Conservation (phyloP, 2,888 invertebrate species). For the Lepidochrysops patricia region DNA sequence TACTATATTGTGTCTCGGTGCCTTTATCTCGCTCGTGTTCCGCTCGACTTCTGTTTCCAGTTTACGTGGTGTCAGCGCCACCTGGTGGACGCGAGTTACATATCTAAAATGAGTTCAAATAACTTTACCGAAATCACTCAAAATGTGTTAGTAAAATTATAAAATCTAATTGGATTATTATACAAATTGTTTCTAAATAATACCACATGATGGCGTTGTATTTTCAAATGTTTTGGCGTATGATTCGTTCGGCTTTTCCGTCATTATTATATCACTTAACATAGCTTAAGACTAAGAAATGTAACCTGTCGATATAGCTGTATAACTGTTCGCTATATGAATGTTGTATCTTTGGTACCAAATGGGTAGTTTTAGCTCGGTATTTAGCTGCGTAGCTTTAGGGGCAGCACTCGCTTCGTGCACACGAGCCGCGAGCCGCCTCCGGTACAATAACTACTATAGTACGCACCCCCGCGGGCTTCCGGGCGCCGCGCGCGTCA, state of each 20-base stretch:
- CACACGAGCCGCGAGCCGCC: conserved; percentile 42
- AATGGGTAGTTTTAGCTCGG: conserved; percentile 40
- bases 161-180: not conserved
- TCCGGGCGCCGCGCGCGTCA: conserved; percentile 48
- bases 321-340: conserved; percentile 23
- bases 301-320: conserved; percentile 25
- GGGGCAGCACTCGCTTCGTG: conserved; percentile 36
- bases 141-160: not conserved
- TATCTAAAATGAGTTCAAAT: not conserved
- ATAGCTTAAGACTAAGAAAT: conserved; percentile 19
- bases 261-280: not conserved
- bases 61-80: not conserved
- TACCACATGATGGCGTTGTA: not conserved
- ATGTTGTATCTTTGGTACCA: conserved; percentile 36
- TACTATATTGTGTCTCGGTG: conserved; percentile 5
- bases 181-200: not conserved
- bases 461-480: conserved; percentile 42
- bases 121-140: not conserved
- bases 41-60: not conserved
- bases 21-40: conserved; percentile 5
- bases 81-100: not conserved
- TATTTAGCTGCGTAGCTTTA: conserved; percentile 36
- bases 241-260: not conserved
- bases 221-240: not conserved
- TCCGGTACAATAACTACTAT: conserved; percentile 56